phyloP scores from a whole-genome alignment of 1,140 invertebrate genomes.

The Andrena cerasifolii region DNA sequence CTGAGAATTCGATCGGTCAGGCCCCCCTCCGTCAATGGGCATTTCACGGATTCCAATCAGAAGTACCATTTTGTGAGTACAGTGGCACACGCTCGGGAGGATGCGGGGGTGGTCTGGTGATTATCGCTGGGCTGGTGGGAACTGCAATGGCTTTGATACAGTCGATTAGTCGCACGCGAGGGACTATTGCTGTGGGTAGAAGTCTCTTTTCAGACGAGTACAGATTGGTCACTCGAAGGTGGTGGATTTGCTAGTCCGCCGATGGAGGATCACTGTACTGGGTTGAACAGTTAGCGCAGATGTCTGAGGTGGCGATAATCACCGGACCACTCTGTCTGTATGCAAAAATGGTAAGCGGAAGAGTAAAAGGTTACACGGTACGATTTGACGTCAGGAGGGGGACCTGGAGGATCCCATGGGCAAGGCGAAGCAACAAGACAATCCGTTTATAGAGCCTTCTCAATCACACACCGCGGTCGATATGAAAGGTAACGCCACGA shows the following conservation, averaged over 20 bases:
- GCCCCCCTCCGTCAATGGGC: slow-evolving; percentile 84
- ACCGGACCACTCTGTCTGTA: background rate
- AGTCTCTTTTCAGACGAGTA: too few relatives aligned
- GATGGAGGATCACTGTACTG: too few relatives aligned
- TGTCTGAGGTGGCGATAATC: background rate
- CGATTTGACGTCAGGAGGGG: slow-evolving; percentile 83
- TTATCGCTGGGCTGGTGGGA: too few relatives aligned
- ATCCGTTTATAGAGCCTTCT: slow-evolving; percentile 94
- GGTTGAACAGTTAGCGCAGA: too few relatives aligned
- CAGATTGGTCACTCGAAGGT: too few relatives aligned
- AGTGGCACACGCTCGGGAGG: background rate
- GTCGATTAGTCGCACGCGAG: too few relatives aligned
- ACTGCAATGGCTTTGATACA: too few relatives aligned
- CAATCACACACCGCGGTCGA: slow-evolving; percentile 95
- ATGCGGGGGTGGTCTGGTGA: too few relatives aligned
- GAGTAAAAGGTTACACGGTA: background rate
- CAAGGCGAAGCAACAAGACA: slow-evolving; percentile 94
- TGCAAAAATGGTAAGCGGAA: background rate
- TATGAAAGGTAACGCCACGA: slow-evolving; percentile 94
- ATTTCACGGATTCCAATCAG: slow-evolving; percentile 86
- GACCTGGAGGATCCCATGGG: slow-evolving; percentile 90
- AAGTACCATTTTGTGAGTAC: slow-evolving; percentile 88
- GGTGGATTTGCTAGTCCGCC: too few relatives aligned
- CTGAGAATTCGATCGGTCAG: slow-evolving; percentile 89
- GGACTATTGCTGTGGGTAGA: too few relatives aligned